Base-by-base conservation (phyloP, 2,797 vertebrate genomes). In the Brachymystax lenok region DNA sequence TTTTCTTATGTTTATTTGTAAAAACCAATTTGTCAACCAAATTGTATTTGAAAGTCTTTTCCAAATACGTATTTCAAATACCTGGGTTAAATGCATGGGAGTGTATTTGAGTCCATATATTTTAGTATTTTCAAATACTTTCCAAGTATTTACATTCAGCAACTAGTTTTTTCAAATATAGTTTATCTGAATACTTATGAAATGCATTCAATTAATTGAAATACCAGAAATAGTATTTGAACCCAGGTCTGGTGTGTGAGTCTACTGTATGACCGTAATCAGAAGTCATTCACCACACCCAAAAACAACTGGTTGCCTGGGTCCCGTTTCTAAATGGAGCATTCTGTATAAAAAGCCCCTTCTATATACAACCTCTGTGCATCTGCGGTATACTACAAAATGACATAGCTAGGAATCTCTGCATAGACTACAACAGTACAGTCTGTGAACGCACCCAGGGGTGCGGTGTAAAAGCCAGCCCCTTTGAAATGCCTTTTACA, bases 401-500 rank as follows among this genome's bases (percentile, higher is more conserved):
- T 59, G 19, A 30, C 27, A 35, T 2, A 67, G 59, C 59, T 10
- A 61, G 40, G 40, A 46, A 46, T 46, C 40, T 46, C 10, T 46
- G 40, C 40, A 46, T 46, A 46, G 59, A 63, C 21, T 63, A 24
- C n/a, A 50, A 71, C n/a, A 52, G 13, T 6, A 71, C 21, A 71
- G 46, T 51, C 69, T 27, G 21, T 14, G 10, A 46, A 63, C 12
- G 4, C 8, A 27, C 59, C 8, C 21, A n/a, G n/a, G 59, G 59
- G 59, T 12, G 59, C 3, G 10, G 3, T 4, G 24, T 24, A 24
- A 61, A 61, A 61, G 10, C n/a, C 21, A 4, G 35, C 19, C 33
- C 10, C 14, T 7, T n/a, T 82, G 46, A 61, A 77, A 80, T 77
- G 17, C 82, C 82, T 72, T 89, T 89, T 90, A 90, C 92, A 88